Conservation (phyloP, 2,888 invertebrate species). For the Nephrocerus scutellatus region DNA sequence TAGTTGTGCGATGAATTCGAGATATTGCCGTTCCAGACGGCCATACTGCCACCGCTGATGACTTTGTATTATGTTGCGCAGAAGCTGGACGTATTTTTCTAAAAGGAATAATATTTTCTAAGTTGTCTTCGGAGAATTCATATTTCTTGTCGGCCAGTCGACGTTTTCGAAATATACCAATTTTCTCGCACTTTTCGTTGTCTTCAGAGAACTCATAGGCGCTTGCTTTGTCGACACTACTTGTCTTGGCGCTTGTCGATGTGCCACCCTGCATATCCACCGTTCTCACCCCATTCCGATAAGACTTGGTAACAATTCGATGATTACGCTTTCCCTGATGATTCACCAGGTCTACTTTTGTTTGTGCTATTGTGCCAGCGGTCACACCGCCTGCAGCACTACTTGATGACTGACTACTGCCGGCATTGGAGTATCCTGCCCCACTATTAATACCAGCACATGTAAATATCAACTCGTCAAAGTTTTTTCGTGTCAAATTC, state of each 20-base stretch:
- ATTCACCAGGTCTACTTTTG: slow-evolving; percentile 29
- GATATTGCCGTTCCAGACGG: slow-evolving; percentile 25
- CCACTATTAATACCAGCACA: slow-evolving; percentile 32
- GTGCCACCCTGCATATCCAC: slow-evolving; percentile 36
- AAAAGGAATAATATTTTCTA: slow-evolving; percentile 55
- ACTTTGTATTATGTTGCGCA: no score
- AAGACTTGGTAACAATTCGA: slow-evolving; percentile 45
- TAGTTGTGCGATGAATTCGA: slow-evolving; percentile 28
- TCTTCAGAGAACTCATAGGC: slow-evolving; percentile 83
- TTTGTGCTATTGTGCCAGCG: slow-evolving; percentile 13
- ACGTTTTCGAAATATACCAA: slow-evolving; percentile 77
- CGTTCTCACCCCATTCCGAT: slow-evolving; percentile 42
- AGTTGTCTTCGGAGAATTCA: slow-evolving; percentile 77
- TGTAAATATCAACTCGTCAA: slow-evolving; percentile 52
- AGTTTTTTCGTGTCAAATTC: slow-evolving; percentile 40
- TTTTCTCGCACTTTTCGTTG: slow-evolving; percentile 74
- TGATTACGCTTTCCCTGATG: slow-evolving; percentile 38
- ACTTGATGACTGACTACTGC: slow-evolving; percentile 13
- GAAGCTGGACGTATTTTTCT: slow-evolving; percentile 40
- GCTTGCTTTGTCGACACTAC: slow-evolving; percentile 48
- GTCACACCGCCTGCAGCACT: background rate
- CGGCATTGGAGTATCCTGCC: slow-evolving; percentile 18
- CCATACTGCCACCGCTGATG: slow-evolving; percentile 4
- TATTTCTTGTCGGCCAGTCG: slow-evolving; percentile 86
- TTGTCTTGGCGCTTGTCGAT: slow-evolving; percentile 50